Percentiles rank a stretch among this genome's conserved stretches.
Conservation (phyloP, 2,888 invertebrate genomes). For the Nephrotoma flavescens region DNA sequence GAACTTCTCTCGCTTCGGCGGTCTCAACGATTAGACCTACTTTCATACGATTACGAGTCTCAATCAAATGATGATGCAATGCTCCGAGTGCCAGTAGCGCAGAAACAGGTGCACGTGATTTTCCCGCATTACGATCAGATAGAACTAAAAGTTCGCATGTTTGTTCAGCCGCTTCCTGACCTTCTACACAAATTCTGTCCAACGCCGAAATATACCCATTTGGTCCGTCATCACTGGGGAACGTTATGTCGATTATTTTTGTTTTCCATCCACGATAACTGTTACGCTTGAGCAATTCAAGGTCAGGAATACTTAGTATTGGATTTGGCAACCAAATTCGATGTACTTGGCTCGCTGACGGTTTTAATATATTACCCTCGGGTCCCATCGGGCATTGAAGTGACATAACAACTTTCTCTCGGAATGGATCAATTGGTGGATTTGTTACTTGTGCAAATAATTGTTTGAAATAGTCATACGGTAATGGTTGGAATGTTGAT, state of each 20-base stretch:
- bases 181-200: conserved; percentile 62
- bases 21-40: conserved; percentile 90
- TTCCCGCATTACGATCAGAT: conserved; percentile 59
- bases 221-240: conserved; percentile 58
- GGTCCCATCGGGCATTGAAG: conserved; percentile 95
- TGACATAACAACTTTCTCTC: conserved; percentile 97
- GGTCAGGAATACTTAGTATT: conserved; percentile 78
- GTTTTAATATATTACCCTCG: conserved; percentile 84
- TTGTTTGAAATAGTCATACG: conserved; percentile 97
- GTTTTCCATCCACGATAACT: conserved; percentile 79
- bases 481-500: conserved; percentile 84
- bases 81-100: conserved; percentile 78
- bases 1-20: conserved; percentile 90
- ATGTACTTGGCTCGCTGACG: conserved; percentile 72
- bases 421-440: conserved; percentile 98
- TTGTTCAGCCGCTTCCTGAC: conserved; percentile 58
- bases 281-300: conserved; percentile 73
- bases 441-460: conserved; percentile 98
- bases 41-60: conserved; percentile 89
- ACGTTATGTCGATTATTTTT: conserved; percentile 79
- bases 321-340: conserved; percentile 89
- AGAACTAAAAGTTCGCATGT: conserved; percentile 78
- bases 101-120: conserved; percentile 56
- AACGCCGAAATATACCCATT: conserved; percentile 66
- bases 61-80: conserved; percentile 90